A percentile compares a stretch with the other conserved stretches of the same genome.
Evolutionary conservation across 92 coral and sea anemone genomes (phyloP).

Genomic region (Micromussa lordhowensis): DNA sequence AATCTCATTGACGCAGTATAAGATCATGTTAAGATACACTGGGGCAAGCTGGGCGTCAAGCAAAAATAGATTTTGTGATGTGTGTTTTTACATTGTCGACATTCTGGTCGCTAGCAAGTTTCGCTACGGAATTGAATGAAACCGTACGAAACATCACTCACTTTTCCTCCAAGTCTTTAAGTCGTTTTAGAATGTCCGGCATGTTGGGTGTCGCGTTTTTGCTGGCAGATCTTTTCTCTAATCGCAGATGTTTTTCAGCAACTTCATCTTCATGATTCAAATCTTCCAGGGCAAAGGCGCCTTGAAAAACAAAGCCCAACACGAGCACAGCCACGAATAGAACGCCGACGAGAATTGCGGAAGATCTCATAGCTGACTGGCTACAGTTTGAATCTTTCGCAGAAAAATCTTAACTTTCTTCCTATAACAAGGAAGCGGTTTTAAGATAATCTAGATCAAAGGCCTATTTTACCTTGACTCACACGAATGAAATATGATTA

Average conservation of each 20-base stretch:
- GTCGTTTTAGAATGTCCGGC: neutral
- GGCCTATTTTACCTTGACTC: neutral
- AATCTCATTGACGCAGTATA: too few relatives aligned
- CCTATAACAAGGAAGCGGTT: neutral
- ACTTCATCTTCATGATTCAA: neutral
- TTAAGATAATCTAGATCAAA: neutral
- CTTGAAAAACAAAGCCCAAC: neutral
- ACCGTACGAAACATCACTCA: neutral
- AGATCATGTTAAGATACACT: too few relatives aligned
- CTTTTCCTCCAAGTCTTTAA: neutral
- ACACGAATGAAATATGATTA: neutral
- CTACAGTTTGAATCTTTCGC: neutral
- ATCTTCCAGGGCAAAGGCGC: neutral
- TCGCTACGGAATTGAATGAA: too few relatives aligned
- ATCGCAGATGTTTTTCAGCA: neutral
- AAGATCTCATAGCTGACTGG: neutral
- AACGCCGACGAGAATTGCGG: neutral
- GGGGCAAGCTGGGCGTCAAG: too few relatives aligned
- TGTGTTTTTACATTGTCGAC: too few relatives aligned
- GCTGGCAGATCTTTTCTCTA: neutral
- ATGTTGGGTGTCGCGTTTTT: neutral
- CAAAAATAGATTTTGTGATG: neutral
- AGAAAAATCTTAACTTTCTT: neutral
- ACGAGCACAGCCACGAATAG: neutral
- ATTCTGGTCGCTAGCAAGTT: neutral